These are phyloP conservation scores for Habropoda laboriosa DNA, from an alignment of 1,140 invertebrate genomes.

Conservation along the genomic window DNA sequence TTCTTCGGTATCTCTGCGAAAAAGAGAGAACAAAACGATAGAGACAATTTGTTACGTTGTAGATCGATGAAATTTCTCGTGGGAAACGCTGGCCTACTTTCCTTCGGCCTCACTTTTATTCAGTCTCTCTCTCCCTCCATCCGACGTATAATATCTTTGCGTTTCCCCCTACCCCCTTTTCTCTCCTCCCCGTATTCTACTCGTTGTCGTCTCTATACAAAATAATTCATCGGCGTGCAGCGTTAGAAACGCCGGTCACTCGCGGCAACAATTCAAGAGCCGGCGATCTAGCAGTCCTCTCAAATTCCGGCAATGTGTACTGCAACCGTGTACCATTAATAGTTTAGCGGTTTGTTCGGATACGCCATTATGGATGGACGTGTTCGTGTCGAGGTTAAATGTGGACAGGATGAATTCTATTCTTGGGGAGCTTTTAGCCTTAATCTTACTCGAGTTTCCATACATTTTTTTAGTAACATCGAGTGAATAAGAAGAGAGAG, in stretches of 20 bases:
- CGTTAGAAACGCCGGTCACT: neutral
- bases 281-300: neutral
- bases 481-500: no score
- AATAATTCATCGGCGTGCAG: conserved; percentile 27
- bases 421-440: no score
- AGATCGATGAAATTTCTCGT: conserved; percentile 60
- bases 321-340: neutral
- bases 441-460: no score
- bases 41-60: conserved; percentile 51
- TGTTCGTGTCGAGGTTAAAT: no score
- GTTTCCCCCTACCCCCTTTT: neutral
- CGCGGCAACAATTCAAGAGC: neutral
- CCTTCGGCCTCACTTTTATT: neutral
- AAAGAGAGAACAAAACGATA: conserved; percentile 71
- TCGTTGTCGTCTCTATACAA: neutral
- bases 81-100: conserved; percentile 48
- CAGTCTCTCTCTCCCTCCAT: neutral
- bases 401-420: no score
- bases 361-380: neutral
- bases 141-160: conserved; percentile 9
- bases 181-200: neutral
- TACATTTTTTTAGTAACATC: no score
- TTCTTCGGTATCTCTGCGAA: conserved; percentile 92
- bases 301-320: neutral
- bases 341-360: neutral